Base-by-base conservation (phyloP, 2,113 vertebrate genomes). In the Lepisosteus osseus region DNA sequence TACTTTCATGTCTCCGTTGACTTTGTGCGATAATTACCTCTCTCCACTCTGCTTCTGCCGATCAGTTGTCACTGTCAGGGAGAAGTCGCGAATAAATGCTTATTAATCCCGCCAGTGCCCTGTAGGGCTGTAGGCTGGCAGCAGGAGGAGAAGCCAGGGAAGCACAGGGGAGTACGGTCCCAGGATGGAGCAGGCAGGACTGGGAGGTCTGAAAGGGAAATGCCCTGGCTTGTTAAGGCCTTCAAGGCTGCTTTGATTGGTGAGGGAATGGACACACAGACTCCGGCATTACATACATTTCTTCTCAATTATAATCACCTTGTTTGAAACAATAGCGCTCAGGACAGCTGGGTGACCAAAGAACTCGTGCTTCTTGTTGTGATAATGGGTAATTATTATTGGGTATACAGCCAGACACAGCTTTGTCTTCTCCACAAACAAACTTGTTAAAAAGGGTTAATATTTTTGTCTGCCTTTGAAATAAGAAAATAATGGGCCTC, bases 311-410 rank as follows among this genome's bases (percentile, higher is more conserved):
- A 57, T 67, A 76, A 85, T 84, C 79, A 79, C 76, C 64, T 69
- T 77, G 43, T 82, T 73, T 73, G 84, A 83, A 86, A 84, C 79
- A 82, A 72, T 69, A 81, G 67, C 80, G 80, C 61, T 79, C 75
- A 51, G 9, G 47, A 51, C 47, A 51, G 47, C 69, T 70, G 81
- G 70, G 75, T 76, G 74, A 76, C 74, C 12, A 3, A 7, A 65
- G 41, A 13, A 41, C 47, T 51, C 9, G 47, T 2, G 47, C 47
- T 51, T 51, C 47, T 51, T 2, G 2, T 51, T 51, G 47, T 5
- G 47, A 51, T 51, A 51, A 51, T 51, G 47, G 47, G 9, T 51
- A 6, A 51, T 1, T 29, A 29, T 29, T 29, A 29, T 29, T 29
- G 29, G 29, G 29, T 29, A 29, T 29, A 29, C 29, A 29, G 29